Base-by-base conservation (phyloP, 1,140 invertebrate species). In the Grapholita molesta region DNA sequence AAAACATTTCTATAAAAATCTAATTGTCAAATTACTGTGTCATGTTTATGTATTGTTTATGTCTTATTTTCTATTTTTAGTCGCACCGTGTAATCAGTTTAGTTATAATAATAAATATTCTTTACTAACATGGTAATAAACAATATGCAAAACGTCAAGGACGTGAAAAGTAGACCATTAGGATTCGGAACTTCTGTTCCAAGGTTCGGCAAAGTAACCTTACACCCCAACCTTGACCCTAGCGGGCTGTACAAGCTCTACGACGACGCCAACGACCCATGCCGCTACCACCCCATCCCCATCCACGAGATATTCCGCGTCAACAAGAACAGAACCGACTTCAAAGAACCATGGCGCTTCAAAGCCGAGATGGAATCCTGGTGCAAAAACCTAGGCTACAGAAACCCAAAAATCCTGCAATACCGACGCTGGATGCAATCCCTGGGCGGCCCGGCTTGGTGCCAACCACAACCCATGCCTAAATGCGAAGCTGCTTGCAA, bases 291-390 rank as follows among this genome's bases (percentile, higher is more conserved):
- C 30, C 89, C 89, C 18, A 71, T 78, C 71, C 68, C 70, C 8
- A 71, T 83, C 5, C 65, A 82, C 30, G 66, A 79, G 76, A 77
- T 83, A 53, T 89, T 72, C 67, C 72, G 76, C 74, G 65, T 81
- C 7, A 85, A 81, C 30, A 81, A 70, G 70, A 74, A 77, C 24
- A 78, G 73, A 48, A 76, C 70, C 35, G 66, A 38, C 24, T 66
- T 70, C 5, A 86, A 85, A 72, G 85, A 87, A 28, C 82, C 82
- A 0, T 90, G 89, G 89, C 80, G 69, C 67, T 88, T 84, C 65
- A 89, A 89, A 78, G 82, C 66, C 12, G 88, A 89, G 68, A 71
- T 90, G 11, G 88, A 89, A 74, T 85, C 86, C 23, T 91, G 88
- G 86, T 72, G 81, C n/a, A 75, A 77, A 69, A 88, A 91, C 68